Evolutionary conservation across 2,888 invertebrate species (phyloP), one percentile per base, ranked within the genome.

Genomic region (Gymnoscelis rufifasciata): DNA sequence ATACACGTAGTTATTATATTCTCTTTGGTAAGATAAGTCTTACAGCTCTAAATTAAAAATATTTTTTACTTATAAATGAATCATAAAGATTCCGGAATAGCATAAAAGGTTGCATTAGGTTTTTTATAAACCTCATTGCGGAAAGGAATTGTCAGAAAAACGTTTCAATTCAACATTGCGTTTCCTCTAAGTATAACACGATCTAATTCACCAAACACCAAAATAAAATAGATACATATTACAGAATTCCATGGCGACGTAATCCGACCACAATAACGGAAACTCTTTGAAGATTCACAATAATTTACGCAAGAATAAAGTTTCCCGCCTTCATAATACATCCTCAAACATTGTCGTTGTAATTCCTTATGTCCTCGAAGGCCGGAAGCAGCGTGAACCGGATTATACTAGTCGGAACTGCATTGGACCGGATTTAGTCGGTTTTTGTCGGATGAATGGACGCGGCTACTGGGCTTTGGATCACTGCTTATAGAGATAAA

Each of bases 351-450:
- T 19, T 19, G 19, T 19, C 3, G n/a, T n/a, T 19, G 19, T 19
- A 19, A 19, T 19, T 19, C 19, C 19, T 19, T n/a, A 5, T 19
- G 19, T 19, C 19, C 19, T 19, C 19, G 23, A 29, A 27, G 36
- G 26, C 49, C 41, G 49, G 49, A 49, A 49, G 48, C 27, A 27
- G 31, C 13, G 14, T 33, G 41, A 49, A 38, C 28, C 28, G 42
- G 44, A 41, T 44, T 44, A 49, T 15, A 40, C 36, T 36, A 33
- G 43, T 45, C 54, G 57, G 60, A 65, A 65, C 62, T 58, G 46
- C 47, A 44, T 54, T 53, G 48, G 51, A 56, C 60, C 58, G 64
- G 63, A 66, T 70, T 62, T 64, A 38, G 19, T 19, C n/a, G n/a
- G n/a, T n/a, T n/a, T n/a, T 19, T 19, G 43, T 40, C 27, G 38